A percentile compares a stretch with the other conserved stretches of the same genome.
Evolutionary conservation across 2,888 invertebrate genomes (phyloP).

Genomic region (Chalcis sispes): DNA sequence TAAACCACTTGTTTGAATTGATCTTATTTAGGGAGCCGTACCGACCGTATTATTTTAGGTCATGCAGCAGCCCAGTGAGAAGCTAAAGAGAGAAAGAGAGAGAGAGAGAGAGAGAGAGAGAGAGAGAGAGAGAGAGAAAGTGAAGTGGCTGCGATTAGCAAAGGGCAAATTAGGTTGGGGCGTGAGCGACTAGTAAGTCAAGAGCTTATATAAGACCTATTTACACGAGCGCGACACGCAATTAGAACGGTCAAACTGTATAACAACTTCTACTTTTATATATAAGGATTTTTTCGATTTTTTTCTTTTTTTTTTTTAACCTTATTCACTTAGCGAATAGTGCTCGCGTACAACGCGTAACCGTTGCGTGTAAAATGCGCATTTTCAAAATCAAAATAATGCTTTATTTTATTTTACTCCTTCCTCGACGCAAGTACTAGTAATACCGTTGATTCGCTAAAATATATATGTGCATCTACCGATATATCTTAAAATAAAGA

Average conservation of each 20-base stretch:
- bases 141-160: conserved; percentile 34
- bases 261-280: too few relatives aligned
- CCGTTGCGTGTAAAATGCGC: neutral
- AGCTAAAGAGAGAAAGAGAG: neutral
- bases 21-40: conserved; percentile 16
- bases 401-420: too few relatives aligned
- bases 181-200: conserved; percentile 31
- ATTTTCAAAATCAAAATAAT: conserved; percentile 17
- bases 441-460: too few relatives aligned
- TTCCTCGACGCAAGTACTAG: too few relatives aligned
- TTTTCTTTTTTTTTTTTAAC: neutral
- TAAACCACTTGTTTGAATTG: conserved; percentile 48
- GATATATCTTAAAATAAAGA: conserved; percentile 34
- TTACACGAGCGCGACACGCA: conserved; percentile 14
- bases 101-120: too few relatives aligned
- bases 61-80: conserved; percentile 3
- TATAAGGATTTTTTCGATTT: too few relatives aligned
- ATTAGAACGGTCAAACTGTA: neutral
- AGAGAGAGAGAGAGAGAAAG: too few relatives aligned
- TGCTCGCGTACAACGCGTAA: neutral
- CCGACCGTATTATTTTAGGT: conserved; percentile 33
- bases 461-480: too few relatives aligned
- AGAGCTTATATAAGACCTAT: conserved; percentile 42
- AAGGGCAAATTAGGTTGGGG: conserved; percentile 44
- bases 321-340: neutral